Percentiles rank a stretch among this genome's conserved stretches.
Conservation (phyloP, 2,113 vertebrate species). For the Sclerurus mexicanus region DNA sequence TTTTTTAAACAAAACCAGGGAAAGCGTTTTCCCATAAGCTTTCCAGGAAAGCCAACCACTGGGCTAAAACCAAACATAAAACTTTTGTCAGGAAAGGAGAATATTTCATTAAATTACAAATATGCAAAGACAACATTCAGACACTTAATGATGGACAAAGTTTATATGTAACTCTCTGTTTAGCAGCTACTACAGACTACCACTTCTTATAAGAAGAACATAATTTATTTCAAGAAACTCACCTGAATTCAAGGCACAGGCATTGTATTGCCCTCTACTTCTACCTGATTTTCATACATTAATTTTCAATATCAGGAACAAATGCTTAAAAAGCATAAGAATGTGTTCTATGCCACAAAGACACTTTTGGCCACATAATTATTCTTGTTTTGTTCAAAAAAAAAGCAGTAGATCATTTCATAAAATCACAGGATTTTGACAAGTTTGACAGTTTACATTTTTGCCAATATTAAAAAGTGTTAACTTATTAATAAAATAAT, state of each 20-base stretch:
- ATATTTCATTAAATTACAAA: neutral
- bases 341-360: neutral
- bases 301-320: neutral
- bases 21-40: conserved; percentile 8
- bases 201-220: neutral
- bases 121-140: neutral
- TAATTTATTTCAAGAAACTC: neutral
- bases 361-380: neutral
- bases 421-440: neutral
- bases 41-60: conserved; percentile 36
- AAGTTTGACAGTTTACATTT: neutral
- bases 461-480: neutral
- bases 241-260: neutral
- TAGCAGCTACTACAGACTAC: neutral
- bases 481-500: neutral
- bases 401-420: neutral
- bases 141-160: neutral
- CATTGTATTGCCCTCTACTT: neutral
- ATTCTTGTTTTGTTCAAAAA: neutral
- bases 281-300: neutral
- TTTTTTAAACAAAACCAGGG: neutral
- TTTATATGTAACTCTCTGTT: neutral
- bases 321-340: neutral
- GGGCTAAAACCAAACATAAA: neutral
- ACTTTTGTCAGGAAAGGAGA: neutral